Percentiles rank a stretch among this genome's conserved stretches.
phyloP scores from a whole-genome alignment of 2,113 vertebrate genomes.

The Heteronetta atricapilla region DNA sequence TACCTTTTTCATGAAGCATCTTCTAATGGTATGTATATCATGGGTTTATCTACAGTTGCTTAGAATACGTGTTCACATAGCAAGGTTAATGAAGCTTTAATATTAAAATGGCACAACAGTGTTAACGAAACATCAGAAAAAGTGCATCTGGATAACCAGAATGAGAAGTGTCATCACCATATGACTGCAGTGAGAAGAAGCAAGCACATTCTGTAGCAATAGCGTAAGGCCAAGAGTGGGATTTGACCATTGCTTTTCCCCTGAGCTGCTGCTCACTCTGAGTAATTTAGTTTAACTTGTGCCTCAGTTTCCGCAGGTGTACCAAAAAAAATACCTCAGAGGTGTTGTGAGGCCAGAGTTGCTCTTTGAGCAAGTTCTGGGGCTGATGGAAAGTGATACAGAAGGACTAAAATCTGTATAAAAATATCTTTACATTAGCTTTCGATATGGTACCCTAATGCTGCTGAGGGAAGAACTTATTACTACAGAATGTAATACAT shows the following conservation, averaged over 20 bases:
- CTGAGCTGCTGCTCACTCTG: not conserved
- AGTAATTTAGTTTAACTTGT: not conserved
- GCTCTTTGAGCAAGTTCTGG: constrained; percentile 22
- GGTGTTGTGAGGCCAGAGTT: constrained; percentile 47
- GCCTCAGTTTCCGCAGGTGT: constrained; percentile 2
- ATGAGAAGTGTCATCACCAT: not conserved
- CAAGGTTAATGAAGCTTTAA: not conserved
- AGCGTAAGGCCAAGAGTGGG: not conserved
- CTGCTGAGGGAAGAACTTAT: constrained; percentile 6
- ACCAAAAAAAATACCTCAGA: constrained; percentile 17
- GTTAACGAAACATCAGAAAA: not conserved
- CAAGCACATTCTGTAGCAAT: not conserved
- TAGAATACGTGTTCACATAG: not conserved
- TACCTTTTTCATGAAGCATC: not conserved
- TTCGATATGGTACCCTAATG: constrained; percentile 35
- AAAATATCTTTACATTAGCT: not conserved
- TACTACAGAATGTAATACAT: not conserved
- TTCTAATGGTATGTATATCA: not conserved
- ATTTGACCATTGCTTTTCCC: not conserved
- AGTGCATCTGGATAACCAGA: not conserved
- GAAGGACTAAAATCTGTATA: not conserved
- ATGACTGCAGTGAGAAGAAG: not conserved
- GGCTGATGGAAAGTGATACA: not conserved
- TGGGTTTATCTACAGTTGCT: not conserved
- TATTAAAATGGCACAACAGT: not conserved